Evolutionary conservation across 2,113 vertebrate species (phyloP).

Genomic region (Etia nguti): DNA sequence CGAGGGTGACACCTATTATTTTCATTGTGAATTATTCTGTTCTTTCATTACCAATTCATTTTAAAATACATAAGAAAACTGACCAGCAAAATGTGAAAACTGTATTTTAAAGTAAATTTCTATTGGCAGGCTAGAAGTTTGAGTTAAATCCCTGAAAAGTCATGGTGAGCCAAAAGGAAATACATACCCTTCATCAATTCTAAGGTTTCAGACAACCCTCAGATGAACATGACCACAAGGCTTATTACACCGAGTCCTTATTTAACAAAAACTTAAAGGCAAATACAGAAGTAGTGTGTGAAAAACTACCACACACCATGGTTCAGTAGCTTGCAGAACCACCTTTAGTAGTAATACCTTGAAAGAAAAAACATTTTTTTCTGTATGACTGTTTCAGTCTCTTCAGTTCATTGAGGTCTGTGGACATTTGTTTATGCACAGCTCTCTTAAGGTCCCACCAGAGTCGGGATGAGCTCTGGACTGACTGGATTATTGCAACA

Average conservation of each 20-base stretch:
- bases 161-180: not conserved
- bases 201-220: not conserved
- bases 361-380: not conserved
- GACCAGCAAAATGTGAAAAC: not conserved
- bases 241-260: not conserved
- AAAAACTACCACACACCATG: no score
- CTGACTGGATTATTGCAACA: not conserved
- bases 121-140: not conserved
- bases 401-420: not conserved
- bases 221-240: not conserved
- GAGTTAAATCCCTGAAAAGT: not conserved
- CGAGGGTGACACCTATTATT: not conserved
- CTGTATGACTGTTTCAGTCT: not conserved
- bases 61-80: not conserved
- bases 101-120: not conserved
- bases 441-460: not conserved
- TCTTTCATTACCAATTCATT: not conserved
- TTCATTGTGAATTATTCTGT: not conserved
- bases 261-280: not conserved
- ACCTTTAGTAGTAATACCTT: no score
- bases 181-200: not conserved
- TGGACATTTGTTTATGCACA: not conserved
- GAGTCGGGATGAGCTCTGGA: not conserved
- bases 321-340: no score
- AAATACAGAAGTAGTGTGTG: no score